These are phyloP conservation scores for Caenorhabditis wallacei DNA, from an alignment of 2,888 invertebrate species.

Conservation along the genomic window DNA sequence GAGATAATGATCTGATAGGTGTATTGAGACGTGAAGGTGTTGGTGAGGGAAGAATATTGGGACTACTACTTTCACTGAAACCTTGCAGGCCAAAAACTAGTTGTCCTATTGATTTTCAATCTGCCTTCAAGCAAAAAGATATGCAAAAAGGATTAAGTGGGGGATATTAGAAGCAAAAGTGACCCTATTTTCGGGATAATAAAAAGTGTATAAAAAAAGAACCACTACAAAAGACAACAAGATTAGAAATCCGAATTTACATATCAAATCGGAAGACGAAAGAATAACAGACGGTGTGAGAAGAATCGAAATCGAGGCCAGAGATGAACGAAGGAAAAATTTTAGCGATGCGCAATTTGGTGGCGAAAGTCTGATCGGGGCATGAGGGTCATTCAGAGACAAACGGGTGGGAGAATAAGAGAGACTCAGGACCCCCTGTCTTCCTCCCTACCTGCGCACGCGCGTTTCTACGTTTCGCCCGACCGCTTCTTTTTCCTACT, in stretches of 20 bases:
- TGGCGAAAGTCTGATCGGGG: constrained; percentile 63
- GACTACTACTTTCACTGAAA: background rate
- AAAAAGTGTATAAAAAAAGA: constrained; percentile 14
- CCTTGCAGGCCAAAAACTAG: constrained; percentile 21
- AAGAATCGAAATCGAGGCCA: constrained; percentile 44
- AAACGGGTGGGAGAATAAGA: constrained; percentile 34
- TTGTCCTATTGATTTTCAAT: constrained; percentile 42
- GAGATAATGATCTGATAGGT: constrained; percentile 49
- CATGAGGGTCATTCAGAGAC: constrained; percentile 63
- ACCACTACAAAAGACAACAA: no score
- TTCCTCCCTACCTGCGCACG: constrained; percentile 34
- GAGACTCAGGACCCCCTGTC: constrained; percentile 34
- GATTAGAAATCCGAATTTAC: constrained; percentile 41
- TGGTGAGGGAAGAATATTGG: background rate
- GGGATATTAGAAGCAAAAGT: constrained; percentile 10
- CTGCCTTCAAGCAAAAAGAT: background rate
- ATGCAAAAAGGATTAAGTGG: constrained; percentile 8
- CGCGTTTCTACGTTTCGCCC: constrained; percentile 56
- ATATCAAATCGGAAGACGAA: constrained; percentile 38
- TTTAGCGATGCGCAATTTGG: constrained; percentile 37
- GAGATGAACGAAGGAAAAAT: constrained; percentile 28
- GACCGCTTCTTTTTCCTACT: constrained; percentile 47
- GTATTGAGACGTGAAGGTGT: constrained; percentile 48
- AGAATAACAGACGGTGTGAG: constrained; percentile 24
- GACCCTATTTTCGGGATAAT: constrained; percentile 38